Base-by-base conservation (phyloP, 2,888 invertebrate genomes). In the Nephrotoma flavescens region DNA sequence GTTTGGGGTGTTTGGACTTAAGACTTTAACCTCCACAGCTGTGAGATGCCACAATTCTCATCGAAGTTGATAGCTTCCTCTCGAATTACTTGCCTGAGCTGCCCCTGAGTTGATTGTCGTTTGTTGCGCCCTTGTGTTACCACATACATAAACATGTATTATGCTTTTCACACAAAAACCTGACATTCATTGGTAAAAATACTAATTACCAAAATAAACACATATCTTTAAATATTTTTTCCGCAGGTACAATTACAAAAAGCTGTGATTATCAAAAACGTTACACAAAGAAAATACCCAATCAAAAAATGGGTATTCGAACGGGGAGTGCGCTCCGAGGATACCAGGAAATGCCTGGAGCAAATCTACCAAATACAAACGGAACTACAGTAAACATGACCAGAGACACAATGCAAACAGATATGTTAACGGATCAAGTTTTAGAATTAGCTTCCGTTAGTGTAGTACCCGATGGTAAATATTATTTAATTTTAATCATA, bases 371-470 rank as follows among this genome's bases (percentile, higher is more conserved):
- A 4, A 85, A 44, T 44, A 41, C 52, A 11, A 86, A 86, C 52
- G 12, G 45, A 0, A 86, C 15, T 11, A 31, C 41, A 6, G 12
- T 31, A 41, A 87, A 86, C 42, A 31, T 3, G 9, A 19, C 71
- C 2, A 19, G 71, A 71, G 71, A 71, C 4, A 15, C 52, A 11
- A 85, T 47, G n/a, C 45, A 42, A 19, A 84, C 83, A 12, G 87
- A 87, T 19, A 87, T 87, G 86, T 83, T 87, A 1, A 88, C 90
- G 47, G 90, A 92, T 4, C 92, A 92, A 88, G 92, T 92, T 89
- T 93, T 95, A 89, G 94, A 95, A 91, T 93, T 95, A 91, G 94
- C 94, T 85, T 94, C 94, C 0, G 94, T 94, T 86, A 93, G 94
- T 85, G 94, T 94, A 84, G 94, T 95, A 86, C 94, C 94, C 87